phyloP scores from a whole-genome alignment of 2,797 vertebrate species.

The Eleutherodactylus coqui region DNA sequence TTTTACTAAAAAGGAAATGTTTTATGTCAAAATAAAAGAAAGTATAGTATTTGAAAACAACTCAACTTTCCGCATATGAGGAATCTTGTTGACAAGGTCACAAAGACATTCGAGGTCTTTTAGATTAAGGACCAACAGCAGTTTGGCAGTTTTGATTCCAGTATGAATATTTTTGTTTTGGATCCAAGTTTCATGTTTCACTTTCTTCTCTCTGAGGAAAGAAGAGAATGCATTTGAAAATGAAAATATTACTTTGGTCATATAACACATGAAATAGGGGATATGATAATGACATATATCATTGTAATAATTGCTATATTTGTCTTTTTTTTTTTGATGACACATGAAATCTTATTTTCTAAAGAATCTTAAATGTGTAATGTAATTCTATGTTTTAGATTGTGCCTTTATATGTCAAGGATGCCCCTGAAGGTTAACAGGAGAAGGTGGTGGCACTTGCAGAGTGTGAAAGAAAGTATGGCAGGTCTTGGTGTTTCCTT shows the following conservation, averaged over 20 bases:
- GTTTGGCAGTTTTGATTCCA: background rate
- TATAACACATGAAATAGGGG: background rate
- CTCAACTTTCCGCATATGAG: background rate
- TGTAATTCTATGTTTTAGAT: too few relatives aligned
- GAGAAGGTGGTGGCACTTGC: background rate
- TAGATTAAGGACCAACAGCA: background rate
- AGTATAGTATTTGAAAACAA: constrained; percentile 3
- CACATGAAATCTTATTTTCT: too few relatives aligned
- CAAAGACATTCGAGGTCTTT: background rate
- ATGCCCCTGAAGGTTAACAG: background rate
- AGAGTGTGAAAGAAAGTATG: background rate
- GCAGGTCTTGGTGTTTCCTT: background rate
- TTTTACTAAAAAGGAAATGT: background rate
- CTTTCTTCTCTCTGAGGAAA: background rate
- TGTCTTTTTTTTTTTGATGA: too few relatives aligned
- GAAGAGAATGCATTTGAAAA: background rate
- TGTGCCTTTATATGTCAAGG: background rate
- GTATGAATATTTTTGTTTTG: background rate
- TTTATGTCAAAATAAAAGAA: constrained; percentile 1
- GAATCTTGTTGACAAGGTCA: constrained; percentile 20
- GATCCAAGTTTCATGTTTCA: background rate
- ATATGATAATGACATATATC: background rate
- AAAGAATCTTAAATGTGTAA: too few relatives aligned
- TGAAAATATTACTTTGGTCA: too few relatives aligned
- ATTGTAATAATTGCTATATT: background rate